Evolutionary conservation across 2,797 vertebrate genomes (phyloP).

Genomic region (Lateolabrax maculatus): DNA sequence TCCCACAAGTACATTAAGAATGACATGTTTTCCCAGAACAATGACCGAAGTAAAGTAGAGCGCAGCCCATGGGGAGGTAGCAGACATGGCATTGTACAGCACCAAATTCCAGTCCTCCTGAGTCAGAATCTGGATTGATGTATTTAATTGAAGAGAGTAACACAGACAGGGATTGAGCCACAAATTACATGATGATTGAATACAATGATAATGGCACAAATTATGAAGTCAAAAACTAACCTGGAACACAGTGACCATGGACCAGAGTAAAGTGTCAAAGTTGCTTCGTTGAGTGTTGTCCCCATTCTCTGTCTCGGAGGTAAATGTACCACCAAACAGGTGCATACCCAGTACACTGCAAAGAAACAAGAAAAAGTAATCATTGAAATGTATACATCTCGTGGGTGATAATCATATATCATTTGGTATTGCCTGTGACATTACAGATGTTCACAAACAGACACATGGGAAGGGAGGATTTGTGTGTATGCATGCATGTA

Average conservation of each 20-base stretch:
- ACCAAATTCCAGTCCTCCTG: slow-evolving; percentile 93
- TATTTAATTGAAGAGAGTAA: not conserved
- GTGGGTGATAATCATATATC: not conserved
- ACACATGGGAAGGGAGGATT: not conserved
- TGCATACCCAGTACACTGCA: slow-evolving; percentile 93
- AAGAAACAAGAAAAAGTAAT: not conserved
- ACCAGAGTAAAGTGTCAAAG: slow-evolving; percentile 92
- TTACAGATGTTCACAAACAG: not conserved
- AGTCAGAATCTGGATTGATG: slow-evolving; percentile 85
- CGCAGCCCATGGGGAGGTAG: slow-evolving; percentile 89
- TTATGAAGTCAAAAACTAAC: slow-evolving; percentile 64
- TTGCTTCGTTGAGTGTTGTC: slow-evolving; percentile 89
- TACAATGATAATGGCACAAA: not conserved
- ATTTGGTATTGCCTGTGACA: not conserved
- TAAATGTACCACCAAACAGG: slow-evolving; percentile 91
- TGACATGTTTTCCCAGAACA: slow-evolving; percentile 91
- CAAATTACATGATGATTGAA: not conserved
- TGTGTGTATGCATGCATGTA: not conserved
- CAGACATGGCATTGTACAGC: slow-evolving; percentile 91
- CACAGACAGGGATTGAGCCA: not conserved
- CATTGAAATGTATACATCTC: not conserved
- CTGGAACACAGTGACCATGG: slow-evolving; percentile 95
- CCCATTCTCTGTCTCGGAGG: slow-evolving; percentile 83
- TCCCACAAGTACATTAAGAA: slow-evolving; percentile 94
- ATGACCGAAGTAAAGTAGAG: slow-evolving; percentile 92